These are phyloP conservation scores for Litoditis marina DNA, from an alignment of 2,888 invertebrate species.

Conservation along the genomic window DNA sequence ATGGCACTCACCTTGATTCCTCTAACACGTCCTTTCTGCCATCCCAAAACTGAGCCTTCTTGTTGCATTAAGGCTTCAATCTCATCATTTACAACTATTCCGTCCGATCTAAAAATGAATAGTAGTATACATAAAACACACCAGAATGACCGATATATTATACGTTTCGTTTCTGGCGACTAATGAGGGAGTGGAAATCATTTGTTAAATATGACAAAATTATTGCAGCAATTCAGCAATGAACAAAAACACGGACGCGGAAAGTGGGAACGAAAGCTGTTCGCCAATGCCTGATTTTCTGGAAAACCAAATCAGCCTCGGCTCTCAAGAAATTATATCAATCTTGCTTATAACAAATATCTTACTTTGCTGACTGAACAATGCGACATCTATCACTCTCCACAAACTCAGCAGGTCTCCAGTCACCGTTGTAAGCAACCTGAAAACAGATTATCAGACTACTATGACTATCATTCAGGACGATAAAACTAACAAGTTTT, in stretches of 20 bases:
- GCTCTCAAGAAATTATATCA: no score
- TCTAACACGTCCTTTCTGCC: constrained; percentile 10
- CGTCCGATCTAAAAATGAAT: background rate
- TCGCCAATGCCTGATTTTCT: no score
- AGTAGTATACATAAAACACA: background rate
- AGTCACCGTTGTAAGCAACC: background rate
- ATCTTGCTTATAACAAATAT: background rate
- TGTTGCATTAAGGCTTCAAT: constrained; percentile 4
- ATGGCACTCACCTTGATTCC: constrained; percentile 7
- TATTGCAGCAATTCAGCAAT: no score
- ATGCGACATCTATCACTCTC: constrained; percentile 5
- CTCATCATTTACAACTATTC: constrained; percentile 3
- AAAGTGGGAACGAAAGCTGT: no score
- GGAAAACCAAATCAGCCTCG: no score
- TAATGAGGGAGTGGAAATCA: no score
- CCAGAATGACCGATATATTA: no score
- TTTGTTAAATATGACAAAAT: no score
- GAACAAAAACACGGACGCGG: no score
- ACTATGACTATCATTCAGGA: no score
- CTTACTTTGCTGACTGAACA: background rate
- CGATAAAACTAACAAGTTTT: no score
- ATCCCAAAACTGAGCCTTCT: constrained; percentile 1
- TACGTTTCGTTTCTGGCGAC: no score
- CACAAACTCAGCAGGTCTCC: background rate
- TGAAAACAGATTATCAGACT: background rate